These are phyloP conservation scores for Nettapus auritus DNA, from an alignment of 2,113 vertebrate genomes.

Conservation along the genomic window DNA sequence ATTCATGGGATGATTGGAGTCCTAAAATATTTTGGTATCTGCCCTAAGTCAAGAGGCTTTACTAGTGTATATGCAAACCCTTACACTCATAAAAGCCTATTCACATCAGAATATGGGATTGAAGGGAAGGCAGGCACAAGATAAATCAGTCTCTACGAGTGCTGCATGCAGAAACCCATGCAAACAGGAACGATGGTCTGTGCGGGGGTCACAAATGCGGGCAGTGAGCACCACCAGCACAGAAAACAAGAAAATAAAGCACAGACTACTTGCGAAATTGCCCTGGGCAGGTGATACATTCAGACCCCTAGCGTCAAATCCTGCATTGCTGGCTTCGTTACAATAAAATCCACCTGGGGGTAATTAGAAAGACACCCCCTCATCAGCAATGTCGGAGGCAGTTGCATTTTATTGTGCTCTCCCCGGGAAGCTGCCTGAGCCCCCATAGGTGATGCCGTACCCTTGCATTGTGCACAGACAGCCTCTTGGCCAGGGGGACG, in stretches of 20 bases:
- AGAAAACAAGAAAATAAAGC: not conserved
- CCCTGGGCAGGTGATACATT: slow-evolving; percentile 54
- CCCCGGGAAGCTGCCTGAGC: not conserved
- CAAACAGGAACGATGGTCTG: not conserved
- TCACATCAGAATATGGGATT: not conserved
- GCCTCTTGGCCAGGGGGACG: not conserved
- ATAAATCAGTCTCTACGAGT: not conserved
- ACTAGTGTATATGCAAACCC: not conserved
- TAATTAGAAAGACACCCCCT: slow-evolving; percentile 28
- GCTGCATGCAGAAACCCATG: no score
- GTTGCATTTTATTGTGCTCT: slow-evolving; percentile 39
- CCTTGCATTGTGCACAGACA: not conserved
- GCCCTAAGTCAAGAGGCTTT: not conserved
- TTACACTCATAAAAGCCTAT: not conserved
- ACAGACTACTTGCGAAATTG: slow-evolving; percentile 13
- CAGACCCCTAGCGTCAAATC: slow-evolving; percentile 64
- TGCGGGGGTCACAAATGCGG: not conserved
- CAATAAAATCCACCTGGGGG: slow-evolving; percentile 68
- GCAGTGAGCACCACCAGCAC: not conserved
- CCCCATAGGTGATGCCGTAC: not conserved
- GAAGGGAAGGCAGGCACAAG: not conserved
- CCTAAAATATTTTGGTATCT: not conserved
- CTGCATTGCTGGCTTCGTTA: slow-evolving; percentile 25
- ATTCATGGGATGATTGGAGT: not conserved
- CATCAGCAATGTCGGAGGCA: not conserved